These are phyloP conservation scores for Anneissia japonica DNA, from an alignment of 35 echinoderm and acorn worm species.

Conservation along the genomic window DNA sequence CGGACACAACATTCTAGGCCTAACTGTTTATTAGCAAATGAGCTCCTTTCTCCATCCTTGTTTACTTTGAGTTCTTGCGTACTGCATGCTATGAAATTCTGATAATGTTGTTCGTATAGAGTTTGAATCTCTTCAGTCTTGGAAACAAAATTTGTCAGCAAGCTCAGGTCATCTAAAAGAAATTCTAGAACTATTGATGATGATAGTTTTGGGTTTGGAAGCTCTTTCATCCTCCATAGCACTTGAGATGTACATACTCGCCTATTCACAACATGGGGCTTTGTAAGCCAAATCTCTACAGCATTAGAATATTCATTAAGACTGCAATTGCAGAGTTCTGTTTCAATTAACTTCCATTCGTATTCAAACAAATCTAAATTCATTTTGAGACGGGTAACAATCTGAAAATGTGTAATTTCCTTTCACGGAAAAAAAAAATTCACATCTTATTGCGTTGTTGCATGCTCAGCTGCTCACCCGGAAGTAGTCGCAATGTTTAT, in stretches of 20 bases:
- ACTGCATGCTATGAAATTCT: no score
- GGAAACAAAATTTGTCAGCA: neutral
- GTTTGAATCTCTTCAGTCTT: no score
- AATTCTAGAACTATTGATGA: neutral
- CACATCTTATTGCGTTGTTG: neutral
- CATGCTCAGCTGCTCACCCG: neutral
- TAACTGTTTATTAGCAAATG: neutral
- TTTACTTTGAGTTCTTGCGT: no score
- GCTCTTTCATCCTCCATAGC: neutral
- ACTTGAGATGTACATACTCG: constrained; percentile 23
- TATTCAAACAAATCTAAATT: neutral
- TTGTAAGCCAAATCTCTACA: constrained; percentile 56
- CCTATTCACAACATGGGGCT: constrained; percentile 79
- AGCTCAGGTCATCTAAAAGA: neutral
- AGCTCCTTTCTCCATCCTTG: neutral
- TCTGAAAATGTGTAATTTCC: no score
- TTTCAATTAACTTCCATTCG: neutral
- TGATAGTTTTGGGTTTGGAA: neutral
- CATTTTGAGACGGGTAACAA: neutral
- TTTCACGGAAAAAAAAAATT: no score
- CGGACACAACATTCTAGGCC: neutral
- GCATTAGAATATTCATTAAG: constrained; percentile 8
- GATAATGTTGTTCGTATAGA: no score
- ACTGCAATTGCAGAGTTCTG: neutral
- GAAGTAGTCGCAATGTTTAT: neutral